Evolutionary conservation across 2,888 invertebrate species (phyloP).

Genomic region (Drosophila meridionalis): DNA sequence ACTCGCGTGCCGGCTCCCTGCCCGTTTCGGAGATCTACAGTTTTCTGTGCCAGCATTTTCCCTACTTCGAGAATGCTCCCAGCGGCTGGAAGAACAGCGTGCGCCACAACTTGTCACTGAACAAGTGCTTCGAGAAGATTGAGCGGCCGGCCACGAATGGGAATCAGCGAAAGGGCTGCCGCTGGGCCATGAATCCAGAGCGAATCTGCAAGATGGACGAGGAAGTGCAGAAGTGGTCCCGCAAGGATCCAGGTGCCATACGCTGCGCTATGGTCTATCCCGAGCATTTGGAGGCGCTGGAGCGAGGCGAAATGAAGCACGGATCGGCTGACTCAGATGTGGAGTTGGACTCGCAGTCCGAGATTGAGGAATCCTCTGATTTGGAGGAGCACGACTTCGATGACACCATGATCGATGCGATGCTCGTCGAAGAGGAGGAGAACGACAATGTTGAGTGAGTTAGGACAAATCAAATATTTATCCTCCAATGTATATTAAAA

Average conservation of each 20-base stretch:
- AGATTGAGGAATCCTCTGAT: constrained; percentile 86
- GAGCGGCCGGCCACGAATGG: constrained; percentile 96
- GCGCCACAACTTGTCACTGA: constrained; percentile 97
- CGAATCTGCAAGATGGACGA: constrained; percentile 99
- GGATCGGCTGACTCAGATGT: constrained; percentile 88
- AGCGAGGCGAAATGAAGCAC: constrained; percentile 95
- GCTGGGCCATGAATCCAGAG: constrained; percentile 98
- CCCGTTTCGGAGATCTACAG: constrained; percentile 99
- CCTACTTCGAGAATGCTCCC: constrained; percentile 99
- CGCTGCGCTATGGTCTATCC: constrained; percentile 97
- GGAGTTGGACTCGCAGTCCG: constrained; percentile 84
- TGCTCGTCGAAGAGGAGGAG: constrained; percentile 85
- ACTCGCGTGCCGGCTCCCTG: constrained; percentile 96
- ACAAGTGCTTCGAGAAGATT: constrained; percentile 99
- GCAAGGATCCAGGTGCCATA: constrained; percentile 97
- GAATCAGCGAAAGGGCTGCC: constrained; percentile 93
- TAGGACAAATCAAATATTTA: background rate
- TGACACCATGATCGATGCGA: constrained; percentile 85
- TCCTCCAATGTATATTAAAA: background rate
- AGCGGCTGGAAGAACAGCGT: constrained; percentile 99
- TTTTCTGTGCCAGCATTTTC: constrained; percentile 99
- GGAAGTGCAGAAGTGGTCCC: constrained; percentile 98
- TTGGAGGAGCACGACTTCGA: constrained; percentile 87
- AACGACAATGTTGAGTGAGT: constrained; percentile 85
- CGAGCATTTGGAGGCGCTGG: constrained; percentile 92